A percentile compares a stretch with the other conserved stretches of the same genome.
Conservation (phyloP, 2,797 vertebrate genomes). For the Gallinago stenura region DNA sequence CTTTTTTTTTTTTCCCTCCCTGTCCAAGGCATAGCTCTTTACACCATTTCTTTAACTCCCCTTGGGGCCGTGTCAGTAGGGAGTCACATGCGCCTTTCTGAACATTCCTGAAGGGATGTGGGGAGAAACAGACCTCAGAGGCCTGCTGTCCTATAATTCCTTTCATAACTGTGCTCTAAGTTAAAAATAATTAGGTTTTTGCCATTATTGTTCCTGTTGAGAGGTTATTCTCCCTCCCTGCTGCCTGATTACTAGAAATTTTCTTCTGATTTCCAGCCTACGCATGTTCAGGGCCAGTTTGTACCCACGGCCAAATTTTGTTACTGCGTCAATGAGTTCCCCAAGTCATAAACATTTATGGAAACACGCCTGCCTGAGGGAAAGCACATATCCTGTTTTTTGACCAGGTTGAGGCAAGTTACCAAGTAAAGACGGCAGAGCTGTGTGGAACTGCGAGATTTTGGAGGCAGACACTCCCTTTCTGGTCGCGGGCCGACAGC, state of each 20-base stretch:
- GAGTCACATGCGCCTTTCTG: not conserved
- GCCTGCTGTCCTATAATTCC: not conserved
- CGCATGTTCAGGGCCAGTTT: accelerated
- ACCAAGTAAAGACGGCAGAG: not conserved
- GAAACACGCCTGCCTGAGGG: not conserved
- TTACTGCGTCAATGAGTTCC: not conserved
- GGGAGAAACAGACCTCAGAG: not conserved
- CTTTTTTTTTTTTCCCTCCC: not conserved
- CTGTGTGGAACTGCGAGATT: not conserved
- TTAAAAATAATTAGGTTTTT: not conserved
- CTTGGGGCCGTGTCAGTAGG: accelerated
- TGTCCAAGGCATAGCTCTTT: accelerated
- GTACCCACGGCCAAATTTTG: not conserved
- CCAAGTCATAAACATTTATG: not conserved
- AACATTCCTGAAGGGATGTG: not conserved
- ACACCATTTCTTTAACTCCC: not conserved
- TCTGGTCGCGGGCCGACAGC: not conserved
- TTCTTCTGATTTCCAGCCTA: not conserved
- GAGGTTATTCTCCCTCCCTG: accelerated
- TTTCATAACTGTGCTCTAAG: not conserved
- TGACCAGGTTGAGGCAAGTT: not conserved
- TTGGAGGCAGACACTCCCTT: not conserved
- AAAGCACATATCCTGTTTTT: not conserved
- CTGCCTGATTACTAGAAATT: not conserved
- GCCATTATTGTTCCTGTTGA: not conserved